These are phyloP conservation scores for Penaeus chinensis DNA, from an alignment of 1,140 invertebrate species.

Conservation along the genomic window DNA sequence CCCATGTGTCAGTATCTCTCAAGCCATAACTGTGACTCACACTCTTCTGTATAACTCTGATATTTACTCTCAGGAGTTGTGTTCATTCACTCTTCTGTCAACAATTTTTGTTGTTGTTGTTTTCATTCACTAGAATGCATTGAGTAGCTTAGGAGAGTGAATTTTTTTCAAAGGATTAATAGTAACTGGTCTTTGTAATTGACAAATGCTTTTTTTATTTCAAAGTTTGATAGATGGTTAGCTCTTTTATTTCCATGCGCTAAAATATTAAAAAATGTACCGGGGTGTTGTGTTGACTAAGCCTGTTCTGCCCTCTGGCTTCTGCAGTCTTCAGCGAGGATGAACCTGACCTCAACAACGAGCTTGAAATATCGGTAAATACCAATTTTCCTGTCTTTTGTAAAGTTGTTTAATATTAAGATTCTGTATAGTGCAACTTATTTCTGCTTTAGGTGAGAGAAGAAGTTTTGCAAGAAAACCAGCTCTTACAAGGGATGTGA, in stretches of 20 bases:
- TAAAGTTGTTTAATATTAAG: conserved; percentile 1
- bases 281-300: conserved; percentile 52
- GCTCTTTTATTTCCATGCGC: conserved; percentile 41
- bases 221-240: conserved; percentile 50
- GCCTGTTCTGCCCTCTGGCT: conserved; percentile 58
- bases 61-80: not conserved
- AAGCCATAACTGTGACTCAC: not conserved
- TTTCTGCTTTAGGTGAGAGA: not conserved
- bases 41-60: conserved; percentile 33
- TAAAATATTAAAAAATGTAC: conserved; percentile 51
- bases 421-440: conserved; percentile 17
- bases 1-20: conserved; percentile 87
- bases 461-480: not conserved
- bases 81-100: conserved; percentile 17
- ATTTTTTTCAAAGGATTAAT: conserved; percentile 46
- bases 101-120: conserved; percentile 32
- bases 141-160: conserved; percentile 55
- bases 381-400: not conserved
- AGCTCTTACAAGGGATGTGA: not conserved
- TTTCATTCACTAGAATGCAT: conserved; percentile 37
- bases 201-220: conserved; percentile 53
- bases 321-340: conserved; percentile 84
- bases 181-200: conserved; percentile 44
- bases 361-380: conserved; percentile 85
- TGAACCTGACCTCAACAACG: conserved; percentile 85